A percentile compares a stretch with the other conserved stretches of the same genome.
These are phyloP conservation scores for Phyto melanocephala DNA, from an alignment of 2,888 invertebrate species.

Conservation along the genomic window DNA sequence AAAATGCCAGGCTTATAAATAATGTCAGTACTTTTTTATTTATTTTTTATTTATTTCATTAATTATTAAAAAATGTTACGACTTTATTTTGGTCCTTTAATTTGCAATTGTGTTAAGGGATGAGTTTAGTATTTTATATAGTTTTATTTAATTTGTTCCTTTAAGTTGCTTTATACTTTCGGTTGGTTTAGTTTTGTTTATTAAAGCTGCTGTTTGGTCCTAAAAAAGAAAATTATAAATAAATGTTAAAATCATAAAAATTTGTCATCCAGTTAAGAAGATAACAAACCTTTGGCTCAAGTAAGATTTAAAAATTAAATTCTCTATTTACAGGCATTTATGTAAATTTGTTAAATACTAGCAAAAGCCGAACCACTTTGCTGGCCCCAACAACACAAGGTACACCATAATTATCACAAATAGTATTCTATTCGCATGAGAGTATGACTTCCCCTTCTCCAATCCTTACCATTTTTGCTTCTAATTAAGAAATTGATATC, in stretches of 20 bases:
- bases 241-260: not conserved
- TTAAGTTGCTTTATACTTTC: constrained; percentile 26
- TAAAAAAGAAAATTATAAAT: not conserved
- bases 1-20: not conserved
- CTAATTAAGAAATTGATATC: too few species aligned
- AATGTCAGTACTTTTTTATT: not conserved
- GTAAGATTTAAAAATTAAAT: not conserved
- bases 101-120: not conserved
- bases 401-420: too few species aligned
- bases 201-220: constrained; percentile 49
- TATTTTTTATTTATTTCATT: not conserved
- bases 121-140: not conserved
- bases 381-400: too few species aligned
- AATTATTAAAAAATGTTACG: not conserved
- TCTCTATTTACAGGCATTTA: too few species aligned
- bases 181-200: not conserved
- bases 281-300: constrained; percentile 43
- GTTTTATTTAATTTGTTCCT: constrained; percentile 18
- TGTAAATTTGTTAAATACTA: too few species aligned
- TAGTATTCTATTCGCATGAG: too few species aligned
- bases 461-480: too few species aligned
- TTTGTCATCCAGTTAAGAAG: not conserved
- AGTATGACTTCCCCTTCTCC: too few species aligned
- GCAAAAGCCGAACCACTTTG: too few species aligned
- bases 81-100: constrained; percentile 41